These are phyloP conservation scores for Panthera uncia DNA, from an alignment of 2,113 vertebrate genomes.

Conservation along the genomic window DNA sequence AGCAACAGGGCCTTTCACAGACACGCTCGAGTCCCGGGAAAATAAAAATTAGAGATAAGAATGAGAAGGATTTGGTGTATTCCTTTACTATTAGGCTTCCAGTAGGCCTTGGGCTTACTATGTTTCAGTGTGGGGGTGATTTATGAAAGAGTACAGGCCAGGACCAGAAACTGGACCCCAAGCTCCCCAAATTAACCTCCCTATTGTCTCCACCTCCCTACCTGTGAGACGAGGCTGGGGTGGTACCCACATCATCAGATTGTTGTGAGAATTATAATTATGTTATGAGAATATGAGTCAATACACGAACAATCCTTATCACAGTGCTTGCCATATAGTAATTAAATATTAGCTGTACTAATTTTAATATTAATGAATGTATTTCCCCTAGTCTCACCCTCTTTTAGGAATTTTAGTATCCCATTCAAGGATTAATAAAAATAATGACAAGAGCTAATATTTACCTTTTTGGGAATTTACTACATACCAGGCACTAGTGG, in stretches of 20 bases:
- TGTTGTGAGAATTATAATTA: background rate
- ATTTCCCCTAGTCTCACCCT: background rate
- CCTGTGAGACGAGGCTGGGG: background rate
- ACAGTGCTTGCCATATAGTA: background rate
- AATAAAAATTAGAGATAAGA: background rate
- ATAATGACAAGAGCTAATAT: background rate
- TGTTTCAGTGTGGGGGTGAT: background rate
- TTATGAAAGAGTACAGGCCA: background rate
- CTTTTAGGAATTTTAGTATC: conserved; percentile 39
- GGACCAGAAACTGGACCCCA: background rate
- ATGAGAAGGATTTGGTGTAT: background rate
- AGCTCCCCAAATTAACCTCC: background rate
- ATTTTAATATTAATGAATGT: conserved; percentile 4
- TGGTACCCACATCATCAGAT: background rate
- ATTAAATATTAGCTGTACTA: background rate
- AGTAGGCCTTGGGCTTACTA: background rate
- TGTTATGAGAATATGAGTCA: background rate
- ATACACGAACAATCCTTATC: background rate
- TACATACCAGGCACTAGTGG: background rate
- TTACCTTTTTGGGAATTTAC: background rate
- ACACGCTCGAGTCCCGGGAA: background rate
- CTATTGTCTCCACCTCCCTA: background rate
- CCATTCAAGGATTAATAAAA: background rate
- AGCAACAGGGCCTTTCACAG: background rate
- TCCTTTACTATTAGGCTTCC: background rate